These are phyloP conservation scores for Alaudala cheleensis DNA, from an alignment of 2,113 vertebrate species.

Conservation along the genomic window DNA sequence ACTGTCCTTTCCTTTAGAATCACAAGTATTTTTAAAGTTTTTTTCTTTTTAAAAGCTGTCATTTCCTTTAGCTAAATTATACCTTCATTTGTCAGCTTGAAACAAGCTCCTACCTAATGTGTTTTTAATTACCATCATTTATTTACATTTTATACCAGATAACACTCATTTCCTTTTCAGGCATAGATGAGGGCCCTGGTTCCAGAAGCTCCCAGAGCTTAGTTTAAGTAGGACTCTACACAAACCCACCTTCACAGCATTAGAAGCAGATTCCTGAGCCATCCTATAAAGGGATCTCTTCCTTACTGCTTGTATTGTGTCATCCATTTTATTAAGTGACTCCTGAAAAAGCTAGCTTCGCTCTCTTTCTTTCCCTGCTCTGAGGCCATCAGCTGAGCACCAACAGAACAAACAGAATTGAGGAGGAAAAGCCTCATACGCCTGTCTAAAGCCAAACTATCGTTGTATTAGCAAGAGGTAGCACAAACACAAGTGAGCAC, in stretches of 20 bases:
- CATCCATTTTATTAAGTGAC: background rate
- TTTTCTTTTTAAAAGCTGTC: background rate
- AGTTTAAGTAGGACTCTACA: background rate
- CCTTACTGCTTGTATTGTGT: background rate
- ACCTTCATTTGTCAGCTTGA: background rate
- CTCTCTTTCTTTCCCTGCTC: accelerated
- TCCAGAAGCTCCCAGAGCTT: background rate
- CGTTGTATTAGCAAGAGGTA: accelerated
- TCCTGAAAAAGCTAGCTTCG: background rate
- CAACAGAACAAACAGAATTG: accelerated
- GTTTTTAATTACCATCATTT: background rate
- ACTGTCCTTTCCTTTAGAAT: background rate
- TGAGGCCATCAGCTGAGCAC: background rate
- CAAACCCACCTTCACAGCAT: background rate
- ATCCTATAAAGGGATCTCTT: background rate
- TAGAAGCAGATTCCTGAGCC: background rate
- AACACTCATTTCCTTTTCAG: background rate
- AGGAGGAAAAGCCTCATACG: accelerated
- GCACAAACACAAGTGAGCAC: accelerated
- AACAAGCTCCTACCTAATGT: background rate
- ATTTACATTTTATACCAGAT: background rate
- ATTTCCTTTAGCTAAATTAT: background rate
- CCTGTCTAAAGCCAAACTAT: accelerated
- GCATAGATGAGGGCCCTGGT: background rate
- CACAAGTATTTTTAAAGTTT: background rate